These are phyloP conservation scores for Antheraea assamensis DNA, from an alignment of 2,888 invertebrate species.

Conservation along the genomic window DNA sequence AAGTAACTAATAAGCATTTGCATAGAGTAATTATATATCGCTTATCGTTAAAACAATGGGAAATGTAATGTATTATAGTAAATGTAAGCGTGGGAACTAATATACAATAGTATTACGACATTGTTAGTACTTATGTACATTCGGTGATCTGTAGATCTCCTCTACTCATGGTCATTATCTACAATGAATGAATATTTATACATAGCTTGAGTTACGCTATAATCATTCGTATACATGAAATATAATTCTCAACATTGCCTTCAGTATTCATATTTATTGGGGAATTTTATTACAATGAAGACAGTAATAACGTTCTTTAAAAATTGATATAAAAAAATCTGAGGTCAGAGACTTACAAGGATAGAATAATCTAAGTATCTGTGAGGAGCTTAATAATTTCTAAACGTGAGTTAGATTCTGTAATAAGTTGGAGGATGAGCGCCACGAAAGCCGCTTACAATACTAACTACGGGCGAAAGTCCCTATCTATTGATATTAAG, in stretches of 20 bases:
- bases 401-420: no score
- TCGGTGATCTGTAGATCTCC: slow-evolving; percentile 1
- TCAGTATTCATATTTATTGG: background rate
- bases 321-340: background rate
- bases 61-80: slow-evolving; percentile 35
- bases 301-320: background rate
- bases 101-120: slow-evolving; percentile 36
- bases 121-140: slow-evolving; percentile 16
- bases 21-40: slow-evolving; percentile 33
- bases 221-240: background rate
- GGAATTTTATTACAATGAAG: background rate
- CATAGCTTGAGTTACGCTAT: background rate
- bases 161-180: background rate
- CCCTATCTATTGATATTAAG: no score
- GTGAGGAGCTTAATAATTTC: no score
- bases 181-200: background rate
- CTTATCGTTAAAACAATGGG: slow-evolving; percentile 42
- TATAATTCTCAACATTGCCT: background rate
- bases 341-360: no score
- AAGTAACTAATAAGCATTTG: slow-evolving; percentile 2
- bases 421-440: no score
- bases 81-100: slow-evolving; percentile 36
- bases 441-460: no score
- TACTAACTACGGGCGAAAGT: no score
- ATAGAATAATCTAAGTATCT: no score